Evolutionary conservation across 1,140 invertebrate genomes (phyloP).

Genomic region (Sycophaga agraensis): DNA sequence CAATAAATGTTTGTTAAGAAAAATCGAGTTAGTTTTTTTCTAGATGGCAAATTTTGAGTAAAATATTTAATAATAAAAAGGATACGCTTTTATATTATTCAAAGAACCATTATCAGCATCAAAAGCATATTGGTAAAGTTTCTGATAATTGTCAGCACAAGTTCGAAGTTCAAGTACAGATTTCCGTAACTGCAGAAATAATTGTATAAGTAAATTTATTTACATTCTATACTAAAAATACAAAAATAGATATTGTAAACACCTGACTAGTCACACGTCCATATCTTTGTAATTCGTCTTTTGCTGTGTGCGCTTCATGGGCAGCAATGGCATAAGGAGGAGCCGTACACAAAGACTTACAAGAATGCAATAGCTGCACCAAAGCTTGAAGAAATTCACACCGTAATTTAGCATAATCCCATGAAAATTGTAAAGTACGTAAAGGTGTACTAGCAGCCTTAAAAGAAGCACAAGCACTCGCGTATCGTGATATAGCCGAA

Average conservation of each 20-base stretch:
- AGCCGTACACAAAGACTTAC: conserved; percentile 80
- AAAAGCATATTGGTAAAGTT: conserved; percentile 88
- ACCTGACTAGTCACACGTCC: conserved; percentile 79
- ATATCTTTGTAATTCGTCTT: conserved; percentile 81
- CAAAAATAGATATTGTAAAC: conserved; percentile 7
- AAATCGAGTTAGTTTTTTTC: not conserved
- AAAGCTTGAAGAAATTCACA: conserved; percentile 78
- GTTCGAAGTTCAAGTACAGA: conserved; percentile 73
- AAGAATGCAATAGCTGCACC: conserved; percentile 73
- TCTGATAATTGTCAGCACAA: conserved; percentile 77
- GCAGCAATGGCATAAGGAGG: conserved; percentile 90
- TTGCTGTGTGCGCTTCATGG: conserved; percentile 73
- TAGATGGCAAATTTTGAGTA: not conserved
- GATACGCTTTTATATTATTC: conserved; percentile 73
- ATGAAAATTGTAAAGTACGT: conserved; percentile 73
- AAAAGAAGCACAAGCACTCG: conserved; percentile 69
- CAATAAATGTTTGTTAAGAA: conserved; percentile 26
- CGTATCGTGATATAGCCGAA: conserved; percentile 63
- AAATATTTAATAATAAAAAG: conserved; percentile 38
- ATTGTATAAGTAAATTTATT: conserved; percentile 4
- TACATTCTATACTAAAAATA: conserved; percentile 21
- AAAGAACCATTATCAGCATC: conserved; percentile 88
- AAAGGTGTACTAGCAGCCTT: conserved; percentile 73
- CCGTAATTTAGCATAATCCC: conserved; percentile 74
- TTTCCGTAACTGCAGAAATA: conserved; percentile 66